Evolutionary conservation across 2,888 invertebrate species (phyloP).

Genomic region (Aporophyla nigra): DNA sequence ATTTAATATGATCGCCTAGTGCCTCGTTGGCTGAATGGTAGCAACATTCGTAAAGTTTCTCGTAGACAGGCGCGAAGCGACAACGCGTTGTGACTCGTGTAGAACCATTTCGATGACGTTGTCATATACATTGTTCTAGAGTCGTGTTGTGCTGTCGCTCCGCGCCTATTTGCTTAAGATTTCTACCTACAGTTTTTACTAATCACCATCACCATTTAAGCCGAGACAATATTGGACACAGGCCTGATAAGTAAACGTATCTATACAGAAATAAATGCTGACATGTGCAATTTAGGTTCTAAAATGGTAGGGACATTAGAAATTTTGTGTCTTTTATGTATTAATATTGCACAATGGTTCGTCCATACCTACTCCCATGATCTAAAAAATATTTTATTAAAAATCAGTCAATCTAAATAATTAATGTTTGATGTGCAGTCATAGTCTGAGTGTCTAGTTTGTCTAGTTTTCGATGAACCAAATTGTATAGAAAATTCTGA

Average conservation of each 20-base stretch:
- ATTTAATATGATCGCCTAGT: slow-evolving; percentile 29
- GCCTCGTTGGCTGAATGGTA: background rate
- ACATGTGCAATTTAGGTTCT: background rate
- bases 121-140: too few species aligned
- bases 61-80: too few species aligned
- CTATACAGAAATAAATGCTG: background rate
- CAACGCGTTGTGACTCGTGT: too few species aligned
- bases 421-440: background rate
- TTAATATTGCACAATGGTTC: background rate
- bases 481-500: background rate
- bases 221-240: too few species aligned
- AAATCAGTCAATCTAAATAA: background rate
- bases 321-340: background rate
- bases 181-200: background rate
- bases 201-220: too few species aligned
- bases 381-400: background rate
- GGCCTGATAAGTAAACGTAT: too few species aligned
- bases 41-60: background rate
- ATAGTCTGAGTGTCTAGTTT: too few species aligned
- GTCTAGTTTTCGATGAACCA: background rate
- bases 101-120: too few species aligned
- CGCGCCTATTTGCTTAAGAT: background rate
- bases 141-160: too few species aligned
- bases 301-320: background rate
- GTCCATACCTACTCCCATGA: background rate